Percentiles rank a stretch among this genome's conserved stretches.
Conservation (phyloP, 2,797 vertebrate genomes). For the Cottoperca gobio region DNA sequence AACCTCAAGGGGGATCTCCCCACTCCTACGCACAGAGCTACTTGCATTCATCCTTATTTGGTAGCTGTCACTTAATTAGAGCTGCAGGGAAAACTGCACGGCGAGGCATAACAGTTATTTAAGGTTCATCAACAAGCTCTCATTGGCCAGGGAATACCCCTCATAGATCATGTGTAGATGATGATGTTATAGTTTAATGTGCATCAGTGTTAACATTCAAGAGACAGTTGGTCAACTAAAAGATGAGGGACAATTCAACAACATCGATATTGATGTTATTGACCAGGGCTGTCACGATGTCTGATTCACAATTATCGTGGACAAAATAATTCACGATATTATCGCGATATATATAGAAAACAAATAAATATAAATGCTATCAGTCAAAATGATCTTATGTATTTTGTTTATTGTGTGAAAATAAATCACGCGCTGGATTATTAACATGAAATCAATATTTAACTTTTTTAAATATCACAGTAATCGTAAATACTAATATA, state of each 20-base stretch:
- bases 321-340: too few species aligned
- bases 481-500: too few species aligned
- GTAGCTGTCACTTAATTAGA: slow-evolving; percentile 38
- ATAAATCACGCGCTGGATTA: too few species aligned
- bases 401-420: too few species aligned
- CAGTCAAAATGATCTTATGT: too few species aligned
- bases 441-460: too few species aligned
- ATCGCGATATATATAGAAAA: too few species aligned
- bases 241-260: not conserved
- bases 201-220: not conserved
- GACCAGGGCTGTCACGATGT: too few species aligned
- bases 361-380: too few species aligned
- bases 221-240: not conserved
- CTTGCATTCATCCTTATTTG: slow-evolving; percentile 46
- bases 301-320: too few species aligned
- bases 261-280: not conserved
- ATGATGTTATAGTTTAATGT: slow-evolving; percentile 4
- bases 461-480: too few species aligned
- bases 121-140: slow-evolving; percentile 7
- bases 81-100: slow-evolving; percentile 9
- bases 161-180: slow-evolving; percentile 6
- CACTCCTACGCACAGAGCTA: slow-evolving; percentile 12
- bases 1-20: slow-evolving; percentile 35
- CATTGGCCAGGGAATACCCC: not conserved
- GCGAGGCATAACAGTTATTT: slow-evolving; percentile 5